Evolutionary conservation across 2,888 invertebrate species (phyloP), one percentile per base, ranked within the genome.

Genomic region (Lithodes maja): DNA sequence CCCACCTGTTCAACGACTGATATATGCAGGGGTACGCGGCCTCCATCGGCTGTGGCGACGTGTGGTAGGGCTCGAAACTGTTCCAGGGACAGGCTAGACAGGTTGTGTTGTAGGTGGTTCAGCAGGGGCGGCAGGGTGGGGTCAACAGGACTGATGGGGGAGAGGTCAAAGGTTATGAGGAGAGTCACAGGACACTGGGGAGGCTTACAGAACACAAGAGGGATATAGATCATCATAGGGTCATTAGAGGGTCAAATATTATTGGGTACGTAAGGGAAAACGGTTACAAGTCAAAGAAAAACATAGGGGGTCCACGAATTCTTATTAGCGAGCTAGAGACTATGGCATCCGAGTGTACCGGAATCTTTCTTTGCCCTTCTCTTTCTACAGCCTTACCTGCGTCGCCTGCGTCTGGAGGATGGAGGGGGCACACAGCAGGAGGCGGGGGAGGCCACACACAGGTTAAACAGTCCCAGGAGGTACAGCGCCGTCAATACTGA

Each of bases 401-500:
- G 87, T 55, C 91, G 83, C 17, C 88, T 83, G n/a, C 86, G 77
- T n/a, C 91, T 80, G 53, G 71, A 71, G 7, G 89, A 80, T 53
- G 86, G 83, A 2, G 90, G 85, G 15, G 90, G 91, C 33, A 91
- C 86, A 68, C 91, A 91, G 85, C 91, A 91, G 82, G 91, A 91
- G 79, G 86, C 86, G 17, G 91, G 91, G 12, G 91, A 91, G 12
- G 91, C 90, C 15, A 83, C 86, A 81, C 91, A 91, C 17, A 91
- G 89, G 75, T 91, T 90, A 80, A 91, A 91, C 17, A 91, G 90
- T 5, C 91, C 91, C 75, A 91, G 89, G 75, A 91, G 87, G 82
- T 91, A 91, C 9, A 91, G 89, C n/a, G 91, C 91, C 9, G 90
- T 91, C 80, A 91, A 80, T 17, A 91, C 90, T 3, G 91, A 91